A percentile compares a stretch with the other conserved stretches of the same genome.
phyloP scores from a whole-genome alignment of 2,888 invertebrate species.

The Crepidodera aurea region DNA sequence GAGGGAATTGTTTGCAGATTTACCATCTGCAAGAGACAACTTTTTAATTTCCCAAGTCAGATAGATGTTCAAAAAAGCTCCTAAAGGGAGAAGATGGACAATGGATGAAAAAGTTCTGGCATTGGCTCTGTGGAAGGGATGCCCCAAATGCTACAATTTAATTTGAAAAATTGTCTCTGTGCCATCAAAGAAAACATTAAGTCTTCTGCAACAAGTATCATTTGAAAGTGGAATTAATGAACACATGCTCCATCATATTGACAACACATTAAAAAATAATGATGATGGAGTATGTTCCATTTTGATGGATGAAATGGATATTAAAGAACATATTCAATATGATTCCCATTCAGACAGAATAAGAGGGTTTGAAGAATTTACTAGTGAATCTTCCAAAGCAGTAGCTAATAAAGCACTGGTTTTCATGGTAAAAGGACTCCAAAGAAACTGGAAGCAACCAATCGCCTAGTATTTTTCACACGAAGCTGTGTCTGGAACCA shows the following conservation, averaged over 20 bases:
- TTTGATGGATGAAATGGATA: conserved; percentile 40
- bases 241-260: conserved; percentile 27
- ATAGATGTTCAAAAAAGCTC: conserved; percentile 9
- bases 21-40: conserved; percentile 24
- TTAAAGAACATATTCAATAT: conserved; percentile 37
- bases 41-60: conserved; percentile 30
- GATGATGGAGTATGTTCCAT: conserved; percentile 11
- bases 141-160: conserved; percentile 30
- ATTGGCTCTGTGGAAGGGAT: conserved; percentile 26
- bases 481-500: not conserved
- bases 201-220: conserved; percentile 33
- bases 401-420: conserved; percentile 33
- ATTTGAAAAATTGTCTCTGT: conserved; percentile 33
- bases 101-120: conserved; percentile 36
- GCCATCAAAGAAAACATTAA: conserved; percentile 31
- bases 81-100: conserved; percentile 35
- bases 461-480: conserved; percentile 40
- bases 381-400: conserved; percentile 6
- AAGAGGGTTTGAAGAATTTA: conserved; percentile 36
- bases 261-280: conserved; percentile 22
- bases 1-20: conserved; percentile 12
- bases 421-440: conserved; percentile 34
- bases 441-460: conserved; percentile 40
- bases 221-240: conserved; percentile 35
- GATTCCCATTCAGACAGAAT: conserved; percentile 29